Conservation (phyloP, 2,113 vertebrate species). For the Scomber japonicus region DNA sequence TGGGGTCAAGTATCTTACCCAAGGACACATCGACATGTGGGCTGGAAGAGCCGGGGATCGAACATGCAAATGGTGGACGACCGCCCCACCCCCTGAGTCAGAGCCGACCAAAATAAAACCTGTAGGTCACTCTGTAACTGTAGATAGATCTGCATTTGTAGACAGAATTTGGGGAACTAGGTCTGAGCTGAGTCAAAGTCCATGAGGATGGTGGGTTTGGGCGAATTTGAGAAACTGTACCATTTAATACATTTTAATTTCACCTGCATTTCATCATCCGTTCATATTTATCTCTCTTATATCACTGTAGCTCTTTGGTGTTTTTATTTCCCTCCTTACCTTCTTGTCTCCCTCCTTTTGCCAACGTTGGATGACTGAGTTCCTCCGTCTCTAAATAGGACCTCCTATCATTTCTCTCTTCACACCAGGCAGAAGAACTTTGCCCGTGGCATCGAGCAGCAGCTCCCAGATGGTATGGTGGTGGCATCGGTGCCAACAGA, state of each 20-base stretch:
- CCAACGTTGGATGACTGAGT: constrained; percentile 1
- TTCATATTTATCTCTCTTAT: background rate
- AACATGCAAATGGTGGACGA: too few species aligned
- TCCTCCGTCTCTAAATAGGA: constrained; percentile 43
- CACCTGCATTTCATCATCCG: background rate
- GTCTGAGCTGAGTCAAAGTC: background rate
- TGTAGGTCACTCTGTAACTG: too few species aligned
- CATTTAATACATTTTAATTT: background rate
- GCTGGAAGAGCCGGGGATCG: too few species aligned
- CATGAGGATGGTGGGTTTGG: too few species aligned
- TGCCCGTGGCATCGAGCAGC: constrained; percentile 96
- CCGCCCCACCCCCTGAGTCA: too few species aligned
- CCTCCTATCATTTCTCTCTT: constrained; percentile 37
- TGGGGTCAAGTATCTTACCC: too few species aligned
- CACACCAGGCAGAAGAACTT: constrained; percentile 95
- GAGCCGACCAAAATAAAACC: too few species aligned
- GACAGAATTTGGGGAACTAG: rapidly evolving
- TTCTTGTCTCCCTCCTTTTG: too few species aligned
- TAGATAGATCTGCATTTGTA: too few species aligned
- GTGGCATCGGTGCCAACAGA: constrained; percentile 94
- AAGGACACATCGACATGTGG: too few species aligned
- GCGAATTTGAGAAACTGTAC: background rate
- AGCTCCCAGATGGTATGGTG: constrained; percentile 95
- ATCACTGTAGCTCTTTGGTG: background rate
- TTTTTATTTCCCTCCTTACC: background rate